A percentile compares a stretch with the other conserved stretches of the same genome.
Evolutionary conservation across 2,888 invertebrate species (phyloP).

Genomic region (Meloe dianella): DNA sequence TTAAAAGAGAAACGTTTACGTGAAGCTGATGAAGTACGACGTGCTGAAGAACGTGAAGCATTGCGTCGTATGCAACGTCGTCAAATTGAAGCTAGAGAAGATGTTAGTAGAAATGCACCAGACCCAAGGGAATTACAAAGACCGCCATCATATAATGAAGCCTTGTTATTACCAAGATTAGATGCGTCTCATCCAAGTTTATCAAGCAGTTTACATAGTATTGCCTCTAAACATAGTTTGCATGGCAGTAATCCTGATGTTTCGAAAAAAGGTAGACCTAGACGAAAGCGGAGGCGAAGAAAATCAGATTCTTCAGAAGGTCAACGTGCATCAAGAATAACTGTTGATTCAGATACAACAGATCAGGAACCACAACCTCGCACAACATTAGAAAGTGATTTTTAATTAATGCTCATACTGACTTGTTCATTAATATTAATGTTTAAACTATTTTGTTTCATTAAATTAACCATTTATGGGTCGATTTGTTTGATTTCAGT

Average conservation of each 20-base stretch:
- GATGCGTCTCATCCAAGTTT: slow-evolving; percentile 65
- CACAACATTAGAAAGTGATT: slow-evolving; percentile 48
- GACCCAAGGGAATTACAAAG: slow-evolving; percentile 72
- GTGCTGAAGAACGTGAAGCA: slow-evolving; percentile 65
- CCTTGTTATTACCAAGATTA: slow-evolving; percentile 74
- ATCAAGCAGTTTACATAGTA: slow-evolving; percentile 52
- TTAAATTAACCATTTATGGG: not conserved
- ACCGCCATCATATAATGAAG: slow-evolving; percentile 80
- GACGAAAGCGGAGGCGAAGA: slow-evolving; percentile 47
- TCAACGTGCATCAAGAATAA: slow-evolving; percentile 41
- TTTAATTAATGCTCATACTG: slow-evolving; percentile 37
- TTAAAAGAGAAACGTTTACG: slow-evolving; percentile 60
- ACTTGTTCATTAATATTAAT: slow-evolving; percentile 16
- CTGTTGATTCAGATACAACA: slow-evolving; percentile 39
- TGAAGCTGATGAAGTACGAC: slow-evolving; percentile 61
- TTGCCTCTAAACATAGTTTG: slow-evolving; percentile 44
- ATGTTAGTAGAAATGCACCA: slow-evolving; percentile 65
- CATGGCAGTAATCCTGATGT: slow-evolving; percentile 49
- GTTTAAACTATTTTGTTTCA: not conserved
- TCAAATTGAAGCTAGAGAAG: slow-evolving; percentile 52
- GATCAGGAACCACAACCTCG: slow-evolving; percentile 36
- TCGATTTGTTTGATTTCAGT: too few relatives aligned
- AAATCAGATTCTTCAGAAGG: slow-evolving; percentile 43
- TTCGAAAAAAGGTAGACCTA: slow-evolving; percentile 43
- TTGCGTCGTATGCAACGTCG: slow-evolving; percentile 60